Conservation (phyloP, 2,888 invertebrate species). For the Macrosoma leucophasiata region DNA sequence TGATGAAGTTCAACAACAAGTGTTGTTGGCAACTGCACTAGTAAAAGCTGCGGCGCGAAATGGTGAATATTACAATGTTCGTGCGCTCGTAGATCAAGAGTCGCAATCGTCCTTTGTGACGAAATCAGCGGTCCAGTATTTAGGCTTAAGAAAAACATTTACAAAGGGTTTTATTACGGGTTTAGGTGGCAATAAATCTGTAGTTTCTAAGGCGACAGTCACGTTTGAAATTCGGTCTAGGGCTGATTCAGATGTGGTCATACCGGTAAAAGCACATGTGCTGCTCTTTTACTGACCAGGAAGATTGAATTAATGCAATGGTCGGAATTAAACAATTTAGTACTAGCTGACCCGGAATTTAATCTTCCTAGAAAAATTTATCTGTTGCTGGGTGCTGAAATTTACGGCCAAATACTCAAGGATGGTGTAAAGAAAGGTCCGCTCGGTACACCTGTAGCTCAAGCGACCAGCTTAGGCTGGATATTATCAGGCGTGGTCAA, state of each 20-base stretch:
- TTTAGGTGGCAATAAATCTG: conserved; percentile 5
- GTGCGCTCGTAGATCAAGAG: conserved; percentile 18
- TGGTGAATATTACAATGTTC: conserved; percentile 1
- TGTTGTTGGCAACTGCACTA: conserved; percentile 15
- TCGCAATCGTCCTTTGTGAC: conserved; percentile 20
- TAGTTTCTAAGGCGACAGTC: conserved; percentile 11
- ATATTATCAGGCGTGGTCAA: neutral
- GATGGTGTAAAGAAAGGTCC: neutral
- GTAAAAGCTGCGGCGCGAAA: conserved; percentile 7
- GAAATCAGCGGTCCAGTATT: conserved; percentile 11
- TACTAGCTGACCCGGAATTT: conserved; percentile 17
- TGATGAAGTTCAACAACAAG: conserved; percentile 2
- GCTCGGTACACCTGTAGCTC: neutral
- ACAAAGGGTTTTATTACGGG: conserved; percentile 11
- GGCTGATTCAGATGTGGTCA: neutral
- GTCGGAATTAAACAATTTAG: conserved; percentile 5
- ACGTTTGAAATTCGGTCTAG: conserved; percentile 9
- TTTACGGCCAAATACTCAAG: conserved; percentile 6
- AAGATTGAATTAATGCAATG: conserved; percentile 1
- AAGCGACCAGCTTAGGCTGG: neutral
- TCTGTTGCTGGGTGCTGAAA: conserved; percentile 17
- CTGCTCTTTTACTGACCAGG: conserved; percentile 10
- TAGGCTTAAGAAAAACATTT: conserved; percentile 5
- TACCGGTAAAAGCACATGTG: conserved; percentile 16
- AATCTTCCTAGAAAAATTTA: conserved; percentile 13